A percentile compares a stretch with the other conserved stretches of the same genome.
Conservation (phyloP, 2,797 vertebrate species). For the Telmatherina bonti region DNA sequence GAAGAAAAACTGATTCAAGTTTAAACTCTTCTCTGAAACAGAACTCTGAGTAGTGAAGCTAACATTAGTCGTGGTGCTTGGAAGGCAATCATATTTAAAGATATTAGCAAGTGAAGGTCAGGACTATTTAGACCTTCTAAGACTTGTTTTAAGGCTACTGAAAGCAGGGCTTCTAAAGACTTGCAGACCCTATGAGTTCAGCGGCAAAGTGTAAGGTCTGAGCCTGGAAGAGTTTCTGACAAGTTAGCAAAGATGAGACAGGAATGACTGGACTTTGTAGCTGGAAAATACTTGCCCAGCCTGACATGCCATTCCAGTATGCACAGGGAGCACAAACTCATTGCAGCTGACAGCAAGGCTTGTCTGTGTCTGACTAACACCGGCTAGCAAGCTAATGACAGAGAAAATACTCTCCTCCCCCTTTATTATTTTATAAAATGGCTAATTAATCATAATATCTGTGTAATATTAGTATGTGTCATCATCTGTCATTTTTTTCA, state of each 20-base stretch:
- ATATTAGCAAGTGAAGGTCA: neutral
- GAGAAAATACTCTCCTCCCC: neutral
- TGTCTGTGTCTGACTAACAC: slow-evolving; percentile 11
- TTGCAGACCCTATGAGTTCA: slow-evolving; percentile 8
- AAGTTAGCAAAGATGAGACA: slow-evolving; percentile 26
- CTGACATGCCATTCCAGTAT: slow-evolving; percentile 59
- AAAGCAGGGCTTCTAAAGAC: neutral
- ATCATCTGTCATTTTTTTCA: neutral
- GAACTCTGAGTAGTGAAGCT: neutral
- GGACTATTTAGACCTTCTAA: neutral
- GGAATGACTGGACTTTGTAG: slow-evolving; percentile 3
- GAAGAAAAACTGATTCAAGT: neutral
- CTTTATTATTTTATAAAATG: neutral
- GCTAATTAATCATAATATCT: neutral
- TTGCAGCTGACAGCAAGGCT: slow-evolving; percentile 46
- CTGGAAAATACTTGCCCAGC: slow-evolving; percentile 25
- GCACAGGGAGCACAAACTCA: slow-evolving; percentile 37
- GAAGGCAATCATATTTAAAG: slow-evolving; percentile 1
- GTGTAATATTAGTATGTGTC: neutral
- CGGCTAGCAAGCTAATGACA: slow-evolving; percentile 15
- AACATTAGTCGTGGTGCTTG: neutral
- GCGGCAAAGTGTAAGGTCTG: slow-evolving; percentile 12
- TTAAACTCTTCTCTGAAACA: neutral
- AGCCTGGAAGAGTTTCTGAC: slow-evolving; percentile 28
- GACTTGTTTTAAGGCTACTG: neutral